Base-by-base conservation (phyloP, 2,113 vertebrate genomes). In the Psephotus haematonotus region DNA sequence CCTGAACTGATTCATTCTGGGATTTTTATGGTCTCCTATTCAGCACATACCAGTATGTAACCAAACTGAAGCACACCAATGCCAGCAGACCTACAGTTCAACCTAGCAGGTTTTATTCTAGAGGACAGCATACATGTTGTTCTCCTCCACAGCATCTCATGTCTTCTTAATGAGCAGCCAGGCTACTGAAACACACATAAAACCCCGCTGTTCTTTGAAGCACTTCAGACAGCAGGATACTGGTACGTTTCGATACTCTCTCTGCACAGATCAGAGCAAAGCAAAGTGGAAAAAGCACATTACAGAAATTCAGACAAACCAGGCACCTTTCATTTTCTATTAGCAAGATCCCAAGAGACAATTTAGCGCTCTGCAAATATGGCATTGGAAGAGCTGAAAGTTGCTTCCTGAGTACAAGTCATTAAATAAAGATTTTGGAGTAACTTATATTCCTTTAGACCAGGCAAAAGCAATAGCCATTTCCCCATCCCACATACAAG, bases 211-310 rank as follows among this genome's bases (percentile, higher is more conserved):
- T 91, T 93, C 94, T 95, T 91, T 93, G 90, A 92, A 93, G 90
- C 90, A 89, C 88, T 97, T 68, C 53, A 94, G 86, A 69, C 94
- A 95, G 95, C 94, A 92, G 96, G 95, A 82, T 71, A 37, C 94
- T 70, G 33, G 93, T 91, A 95, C 33, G 8, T 92, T 96, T 62
- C 35, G 7, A 89, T 78, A 87, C 67, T 90, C 92, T 68, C 75
- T 90, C 95, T 22, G 65, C 84, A 27, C 33, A 55, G 89, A 96
- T 94, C 93, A 91, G 89, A 94, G 96, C 41, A 9, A 90, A 87
- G 76, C 50, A 17, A 64, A 94, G 90, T 43, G 47, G 65, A 82
- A 93, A 91, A 92, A 82, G 92, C 91, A 91, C 82, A 87, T 92
- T 86, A 95, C 85, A 92, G 88, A 78, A 53, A 2, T 75, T 85